Conservation (phyloP, 2,113 vertebrate genomes). For the Symphodus melops region DNA sequence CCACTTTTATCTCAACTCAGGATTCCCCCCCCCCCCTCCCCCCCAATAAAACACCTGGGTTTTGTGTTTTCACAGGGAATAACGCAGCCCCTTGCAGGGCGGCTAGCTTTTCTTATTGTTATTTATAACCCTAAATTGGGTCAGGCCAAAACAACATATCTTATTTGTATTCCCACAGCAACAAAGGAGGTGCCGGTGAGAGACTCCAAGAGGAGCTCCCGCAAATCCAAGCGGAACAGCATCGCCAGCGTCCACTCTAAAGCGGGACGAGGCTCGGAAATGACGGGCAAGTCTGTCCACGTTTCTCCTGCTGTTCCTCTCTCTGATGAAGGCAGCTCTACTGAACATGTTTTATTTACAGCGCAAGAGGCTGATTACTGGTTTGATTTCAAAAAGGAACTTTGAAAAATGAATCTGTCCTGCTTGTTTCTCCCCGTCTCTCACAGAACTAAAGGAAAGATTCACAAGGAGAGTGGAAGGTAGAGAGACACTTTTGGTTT, state of each 20-base stretch:
- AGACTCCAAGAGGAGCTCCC: constrained; percentile 75
- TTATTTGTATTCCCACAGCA: constrained; percentile 78
- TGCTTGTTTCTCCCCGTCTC: constrained; percentile 21
- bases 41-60: constrained; percentile 52
- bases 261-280: constrained; percentile 23
- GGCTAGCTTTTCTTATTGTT: constrained; percentile 72
- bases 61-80: constrained; percentile 51
- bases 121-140: constrained; percentile 80
- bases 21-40: constrained; percentile 15
- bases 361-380: neutral
- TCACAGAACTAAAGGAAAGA: constrained; percentile 62
- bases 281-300: constrained; percentile 62
- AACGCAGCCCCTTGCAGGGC: constrained; percentile 39
- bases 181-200: constrained; percentile 59
- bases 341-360: neutral
- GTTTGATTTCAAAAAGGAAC: neutral
- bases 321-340: neutral
- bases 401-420: neutral
- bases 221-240: constrained; percentile 68
- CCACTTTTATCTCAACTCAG: neutral
- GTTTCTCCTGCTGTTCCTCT: neutral
- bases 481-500: constrained; percentile 35
- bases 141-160: constrained; percentile 76
- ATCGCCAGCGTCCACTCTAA: constrained; percentile 56
- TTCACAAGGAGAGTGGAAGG: constrained; percentile 76